Percentiles rank a stretch among this genome's conserved stretches.
phyloP scores from a whole-genome alignment of 2,888 invertebrate species.

The Spisula solida region DNA sequence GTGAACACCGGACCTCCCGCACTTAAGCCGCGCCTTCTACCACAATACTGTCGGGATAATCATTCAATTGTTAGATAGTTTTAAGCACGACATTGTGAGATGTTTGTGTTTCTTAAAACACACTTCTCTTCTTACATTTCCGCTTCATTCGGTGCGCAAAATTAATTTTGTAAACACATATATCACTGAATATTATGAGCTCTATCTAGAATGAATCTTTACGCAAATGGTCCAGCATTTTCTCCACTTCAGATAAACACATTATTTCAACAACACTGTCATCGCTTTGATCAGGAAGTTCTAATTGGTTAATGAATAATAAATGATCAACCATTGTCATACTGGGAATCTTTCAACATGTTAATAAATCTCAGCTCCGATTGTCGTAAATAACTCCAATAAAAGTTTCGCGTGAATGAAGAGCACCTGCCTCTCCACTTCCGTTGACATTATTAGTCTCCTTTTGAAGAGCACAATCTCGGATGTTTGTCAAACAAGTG shows the following conservation, averaged over 20 bases:
- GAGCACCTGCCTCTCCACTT: slow-evolving; percentile 16
- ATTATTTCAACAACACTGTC: background rate
- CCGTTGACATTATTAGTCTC: slow-evolving; percentile 17
- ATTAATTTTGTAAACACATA: background rate
- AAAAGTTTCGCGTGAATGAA: slow-evolving; percentile 13
- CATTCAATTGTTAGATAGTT: too few relatives aligned
- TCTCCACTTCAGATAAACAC: background rate
- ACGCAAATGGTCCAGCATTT: slow-evolving; percentile 1
- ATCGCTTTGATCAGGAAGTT: slow-evolving; percentile 1
- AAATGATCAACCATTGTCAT: slow-evolving; percentile 19
- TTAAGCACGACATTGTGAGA: too few relatives aligned
- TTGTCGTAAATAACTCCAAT: slow-evolving; percentile 30
- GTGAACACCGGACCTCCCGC: too few relatives aligned
- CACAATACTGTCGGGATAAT: too few relatives aligned
- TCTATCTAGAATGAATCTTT: background rate
- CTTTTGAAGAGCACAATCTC: background rate
- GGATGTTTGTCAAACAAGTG: slow-evolving; percentile 15
- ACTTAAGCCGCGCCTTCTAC: too few relatives aligned
- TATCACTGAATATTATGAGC: background rate
- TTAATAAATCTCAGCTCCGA: slow-evolving; percentile 7
- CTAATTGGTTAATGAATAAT: slow-evolving; percentile 38
- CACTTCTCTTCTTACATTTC: background rate
- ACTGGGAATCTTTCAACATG: slow-evolving; percentile 29
- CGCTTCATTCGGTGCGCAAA: background rate
- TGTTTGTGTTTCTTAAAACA: too few relatives aligned